Conservation (phyloP, 2,113 vertebrate species). For the Acanthisitta chloris region DNA sequence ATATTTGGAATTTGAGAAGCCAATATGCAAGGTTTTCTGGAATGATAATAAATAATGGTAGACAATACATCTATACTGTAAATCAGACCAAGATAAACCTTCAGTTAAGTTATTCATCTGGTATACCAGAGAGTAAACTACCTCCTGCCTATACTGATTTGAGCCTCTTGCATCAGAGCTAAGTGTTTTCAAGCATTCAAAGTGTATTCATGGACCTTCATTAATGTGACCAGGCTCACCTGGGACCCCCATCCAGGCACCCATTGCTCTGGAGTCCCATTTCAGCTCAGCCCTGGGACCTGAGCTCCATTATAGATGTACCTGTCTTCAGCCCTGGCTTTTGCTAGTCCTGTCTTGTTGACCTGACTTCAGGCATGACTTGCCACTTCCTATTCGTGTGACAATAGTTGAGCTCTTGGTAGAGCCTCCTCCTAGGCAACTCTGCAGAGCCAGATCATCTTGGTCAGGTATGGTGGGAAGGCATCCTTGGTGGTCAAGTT, state of each 20-base stretch:
- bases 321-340: background rate
- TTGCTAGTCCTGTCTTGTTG: background rate
- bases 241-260: fast-evolving
- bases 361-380: background rate
- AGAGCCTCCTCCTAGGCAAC: background rate
- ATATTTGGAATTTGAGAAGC: background rate
- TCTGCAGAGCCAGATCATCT: background rate
- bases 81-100: background rate
- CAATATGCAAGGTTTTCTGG: background rate
- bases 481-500: background rate
- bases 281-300: background rate
- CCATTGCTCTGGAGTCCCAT: background rate
- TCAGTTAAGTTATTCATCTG: background rate
- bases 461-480: background rate
- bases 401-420: background rate
- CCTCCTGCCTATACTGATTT: fast-evolving
- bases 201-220: background rate
- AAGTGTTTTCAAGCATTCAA: background rate
- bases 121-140: background rate
- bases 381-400: background rate
- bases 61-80: background rate
- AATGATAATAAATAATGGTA: background rate
- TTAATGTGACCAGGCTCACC: background rate
- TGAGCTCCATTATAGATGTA: background rate
- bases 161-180: background rate